Percentiles rank a stretch among this genome's conserved stretches.
phyloP scores from a whole-genome alignment of 2,888 invertebrate genomes.

The Meiosimyza decipiens region DNA sequence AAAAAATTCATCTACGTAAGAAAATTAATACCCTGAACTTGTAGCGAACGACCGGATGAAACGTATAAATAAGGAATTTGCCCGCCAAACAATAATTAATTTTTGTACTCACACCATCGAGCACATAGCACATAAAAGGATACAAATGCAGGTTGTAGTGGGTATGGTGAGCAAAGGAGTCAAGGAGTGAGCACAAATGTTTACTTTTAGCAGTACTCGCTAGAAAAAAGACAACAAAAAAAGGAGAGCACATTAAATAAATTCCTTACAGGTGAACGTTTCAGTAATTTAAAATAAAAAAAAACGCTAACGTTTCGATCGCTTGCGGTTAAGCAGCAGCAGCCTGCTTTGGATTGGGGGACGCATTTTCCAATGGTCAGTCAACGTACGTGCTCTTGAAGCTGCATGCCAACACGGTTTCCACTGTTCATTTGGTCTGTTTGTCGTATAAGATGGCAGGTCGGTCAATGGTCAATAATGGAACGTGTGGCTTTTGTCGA shows the following conservation, averaged over 20 bases:
- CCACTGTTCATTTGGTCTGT: background rate
- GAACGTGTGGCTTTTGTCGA: constrained; percentile 24
- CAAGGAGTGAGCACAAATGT: background rate
- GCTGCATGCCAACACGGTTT: too few species aligned
- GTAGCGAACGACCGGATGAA: background rate
- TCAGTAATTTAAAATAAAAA: constrained; percentile 34
- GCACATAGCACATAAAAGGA: background rate
- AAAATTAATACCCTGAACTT: constrained; percentile 3
- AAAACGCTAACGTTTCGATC: background rate
- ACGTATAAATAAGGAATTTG: constrained; percentile 15
- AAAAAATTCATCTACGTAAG: constrained; percentile 7
- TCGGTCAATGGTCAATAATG: constrained; percentile 8
- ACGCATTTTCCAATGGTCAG: too few species aligned
- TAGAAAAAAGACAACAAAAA: background rate
- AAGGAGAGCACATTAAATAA: constrained; percentile 40
- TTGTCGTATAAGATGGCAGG: background rate
- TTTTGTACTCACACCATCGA: constrained; percentile 22
- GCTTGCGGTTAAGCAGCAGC: background rate
- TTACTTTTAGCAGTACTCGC: background rate
- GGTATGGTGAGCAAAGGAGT: too few species aligned
- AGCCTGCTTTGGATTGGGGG: background rate
- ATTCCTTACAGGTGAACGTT: constrained; percentile 40
- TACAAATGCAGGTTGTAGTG: background rate
- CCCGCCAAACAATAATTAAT: constrained; percentile 36
- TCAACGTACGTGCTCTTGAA: too few species aligned